Percentiles rank a stretch among this genome's conserved stretches.
Evolutionary conservation across 2,797 vertebrate genomes (phyloP).

Genomic region (Parambassis ranga): DNA sequence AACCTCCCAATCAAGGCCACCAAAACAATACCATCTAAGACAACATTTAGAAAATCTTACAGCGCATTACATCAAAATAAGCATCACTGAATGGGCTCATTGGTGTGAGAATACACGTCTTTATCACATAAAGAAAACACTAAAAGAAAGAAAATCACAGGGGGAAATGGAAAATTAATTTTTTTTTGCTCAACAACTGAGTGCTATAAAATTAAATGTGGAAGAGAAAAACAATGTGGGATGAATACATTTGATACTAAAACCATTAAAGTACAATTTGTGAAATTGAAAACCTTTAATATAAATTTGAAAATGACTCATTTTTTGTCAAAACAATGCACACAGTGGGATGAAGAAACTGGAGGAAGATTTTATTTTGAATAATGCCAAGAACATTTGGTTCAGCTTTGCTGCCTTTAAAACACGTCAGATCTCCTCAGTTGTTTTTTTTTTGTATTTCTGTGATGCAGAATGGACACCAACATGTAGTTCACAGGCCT

Average conservation of each 20-base stretch:
- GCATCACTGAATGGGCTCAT: slow-evolving; percentile 25
- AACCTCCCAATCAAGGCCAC: slow-evolving; percentile 45
- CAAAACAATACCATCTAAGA: slow-evolving; percentile 26
- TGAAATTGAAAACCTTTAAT: neutral
- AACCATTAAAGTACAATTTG: neutral
- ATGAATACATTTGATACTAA: neutral
- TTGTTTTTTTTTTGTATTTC: too few species aligned
- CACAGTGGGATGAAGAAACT: neutral
- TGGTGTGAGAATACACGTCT: slow-evolving; percentile 16
- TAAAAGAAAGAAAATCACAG: slow-evolving; percentile 26
- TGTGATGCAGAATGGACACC: too few species aligned
- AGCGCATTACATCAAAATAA: slow-evolving; percentile 55
- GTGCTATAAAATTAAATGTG: slow-evolving; percentile 13
- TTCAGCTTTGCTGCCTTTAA: too few species aligned
- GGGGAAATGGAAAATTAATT: slow-evolving; percentile 14
- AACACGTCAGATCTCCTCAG: too few species aligned
- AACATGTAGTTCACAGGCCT: neutral
- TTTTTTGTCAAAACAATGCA: neutral
- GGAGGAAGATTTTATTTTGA: too few species aligned
- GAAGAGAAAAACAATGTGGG: neutral
- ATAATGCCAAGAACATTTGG: neutral
- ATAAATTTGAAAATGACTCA: neutral
- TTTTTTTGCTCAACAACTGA: neutral
- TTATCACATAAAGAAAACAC: slow-evolving; percentile 28
- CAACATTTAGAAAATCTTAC: slow-evolving; percentile 46